Base-by-base conservation (phyloP, 2,797 vertebrate species). In the Rhabdophis nuchalis region DNA sequence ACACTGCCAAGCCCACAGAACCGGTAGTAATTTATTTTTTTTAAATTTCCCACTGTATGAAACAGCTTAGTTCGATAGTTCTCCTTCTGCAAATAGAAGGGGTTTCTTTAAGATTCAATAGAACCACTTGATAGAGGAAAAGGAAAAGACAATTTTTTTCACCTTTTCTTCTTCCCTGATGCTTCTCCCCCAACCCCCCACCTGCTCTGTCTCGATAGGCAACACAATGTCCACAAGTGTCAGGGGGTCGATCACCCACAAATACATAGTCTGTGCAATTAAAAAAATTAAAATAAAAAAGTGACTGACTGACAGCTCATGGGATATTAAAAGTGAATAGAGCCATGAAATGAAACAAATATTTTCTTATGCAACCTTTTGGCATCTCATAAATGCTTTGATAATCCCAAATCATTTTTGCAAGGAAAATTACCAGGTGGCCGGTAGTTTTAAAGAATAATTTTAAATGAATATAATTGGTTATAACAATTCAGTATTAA, bases 131-230 rank as follows among this genome's bases (percentile, higher is more conserved):
- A 41, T 41, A 77, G 20, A 77, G 36, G 20, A 23, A 77, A 72
- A 72, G 68, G 32, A 36, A 77, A 77, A 77, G 20, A 20, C 36
- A 41, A 77, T n/a, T n/a, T n/a, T 77, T 77, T 4, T 77, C 36
- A 23, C 36, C 23, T 23, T 77, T 41, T 25, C 41, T 46, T 46
- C 10, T 82, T 5, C 72, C 36, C 36, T 82, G 20, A 23, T 82
- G 72, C 3, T 41, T 41, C 5, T 1, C 0, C 0, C 23, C 3
- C n/a, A n/a, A n/a, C n/a, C 46, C 3, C 46, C 10, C 32, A 23
- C 9, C 20, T 25, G 20, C 9, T 82, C 72, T 25, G 18, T 82
- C 72, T 46, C 3, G 0, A 82, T 82, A 82, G 9, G 8, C 10
- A 46, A 82, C 36, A 46, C 72, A 82, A 46, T 46, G 36, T 46